Evolutionary conservation across 37 sponge, comb jelly and placozoan genomes (phyloP), one percentile per base, ranked within the genome.

Genomic region (Petrosia ficiformis): DNA sequence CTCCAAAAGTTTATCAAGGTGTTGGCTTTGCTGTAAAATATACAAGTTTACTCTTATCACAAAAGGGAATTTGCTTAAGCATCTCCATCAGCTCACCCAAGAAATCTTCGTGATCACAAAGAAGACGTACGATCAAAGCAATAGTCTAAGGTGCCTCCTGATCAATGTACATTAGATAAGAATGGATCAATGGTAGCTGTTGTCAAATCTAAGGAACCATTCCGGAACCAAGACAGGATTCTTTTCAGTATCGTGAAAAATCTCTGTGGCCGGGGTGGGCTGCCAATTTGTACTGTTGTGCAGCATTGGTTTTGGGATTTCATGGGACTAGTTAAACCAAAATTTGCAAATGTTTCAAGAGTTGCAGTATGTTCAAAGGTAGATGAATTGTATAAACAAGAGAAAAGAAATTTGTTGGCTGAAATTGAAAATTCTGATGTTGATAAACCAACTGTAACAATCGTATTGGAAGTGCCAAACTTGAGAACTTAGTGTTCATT

Each of bases 11-110:
- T n/a, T 22, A 11, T 24, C 63, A 26, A 61, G n/a, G 26, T 61
- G 63, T 22, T 26, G 26, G 26, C 26, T 61, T 26, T 61, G 63
- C 26, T 29, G n/a, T n/a, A 24, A 61, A 24, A 11, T 29, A n/a
- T 61, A 61, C 63, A 61, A 61, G 63, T 61, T 26, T n/a, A 61
- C 63, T 5, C 5, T n/a, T 6, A 61, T 5, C 26, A 26, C 63
- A n/a, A 61, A 61, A 61, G 63, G 63, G 6, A 61, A 61, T 61
- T n/a, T 61, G 28, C 63, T 61, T n/a, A 61, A 61, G 28, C 63
- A 61, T 29, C 63, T 61, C n/a, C 63, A 61, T 6, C 28, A 26
- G 6, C 63, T 61, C 63, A 61, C 28, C 28, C 63, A 5, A 22
- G n/a, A n/a, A 61, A 61, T 6, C 26, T 61, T 24, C 28, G 28